These are phyloP conservation scores for Osmerus eperlanus DNA, from an alignment of 2,113 vertebrate species.

Conservation along the genomic window DNA sequence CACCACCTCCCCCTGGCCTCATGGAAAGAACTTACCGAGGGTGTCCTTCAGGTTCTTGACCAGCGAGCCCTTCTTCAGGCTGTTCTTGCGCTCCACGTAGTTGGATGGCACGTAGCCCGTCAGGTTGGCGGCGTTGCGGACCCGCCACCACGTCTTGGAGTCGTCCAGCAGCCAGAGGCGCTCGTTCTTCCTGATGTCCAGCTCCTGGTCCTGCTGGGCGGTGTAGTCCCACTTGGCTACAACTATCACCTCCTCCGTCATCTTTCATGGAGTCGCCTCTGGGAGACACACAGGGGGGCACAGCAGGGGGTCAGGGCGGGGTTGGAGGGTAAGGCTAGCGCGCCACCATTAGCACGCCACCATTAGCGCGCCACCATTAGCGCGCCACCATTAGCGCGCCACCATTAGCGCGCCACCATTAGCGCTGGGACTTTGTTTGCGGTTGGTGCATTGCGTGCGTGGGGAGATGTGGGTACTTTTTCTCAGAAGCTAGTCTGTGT, in stretches of 20 bases:
- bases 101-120: constrained; percentile 97
- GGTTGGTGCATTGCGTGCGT: not conserved
- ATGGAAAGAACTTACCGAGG: constrained; percentile 68
- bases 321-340: too few species aligned
- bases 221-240: constrained; percentile 99
- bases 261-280: constrained; percentile 99
- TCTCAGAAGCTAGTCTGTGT: not conserved
- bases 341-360: too few species aligned
- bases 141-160: constrained; percentile 98
- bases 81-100: constrained; percentile 98
- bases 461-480: not conserved
- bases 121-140: constrained; percentile 89
- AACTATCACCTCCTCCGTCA: constrained; percentile 99
- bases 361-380: too few species aligned
- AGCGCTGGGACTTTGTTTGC: too few species aligned
- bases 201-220: constrained; percentile 99
- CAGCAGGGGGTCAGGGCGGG: too few species aligned
- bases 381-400: too few species aligned
- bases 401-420: too few species aligned
- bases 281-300: not conserved
- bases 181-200: constrained; percentile 99
- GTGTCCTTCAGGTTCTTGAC: constrained; percentile 93
- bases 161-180: constrained; percentile 95
- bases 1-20: not conserved
- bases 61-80: constrained; percentile 95